phyloP scores from a whole-genome alignment of 2,113 vertebrate species.

The Tragelaphus buxtoni region DNA sequence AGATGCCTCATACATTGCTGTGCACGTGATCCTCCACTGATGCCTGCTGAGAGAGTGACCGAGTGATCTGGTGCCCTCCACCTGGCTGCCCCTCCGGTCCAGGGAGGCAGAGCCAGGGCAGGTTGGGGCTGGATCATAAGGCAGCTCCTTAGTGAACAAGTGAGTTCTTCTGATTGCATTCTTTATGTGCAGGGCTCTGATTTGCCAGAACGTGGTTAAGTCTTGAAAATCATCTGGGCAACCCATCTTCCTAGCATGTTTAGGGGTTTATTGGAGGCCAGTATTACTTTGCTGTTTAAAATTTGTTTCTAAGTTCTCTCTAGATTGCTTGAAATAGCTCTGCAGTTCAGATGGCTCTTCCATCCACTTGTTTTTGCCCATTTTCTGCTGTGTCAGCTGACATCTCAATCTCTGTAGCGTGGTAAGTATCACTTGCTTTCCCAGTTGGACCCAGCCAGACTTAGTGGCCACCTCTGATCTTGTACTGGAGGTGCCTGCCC shows the following conservation, averaged over 20 bases:
- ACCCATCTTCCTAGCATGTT: background rate
- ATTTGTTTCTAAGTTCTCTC: slow-evolving; percentile 22
- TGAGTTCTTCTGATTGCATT: background rate
- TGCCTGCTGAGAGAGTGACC: background rate
- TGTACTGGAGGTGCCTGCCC: rapidly evolving
- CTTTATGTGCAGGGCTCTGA: background rate
- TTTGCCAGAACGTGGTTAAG: background rate
- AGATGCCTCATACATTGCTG: background rate
- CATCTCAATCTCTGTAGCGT: background rate
- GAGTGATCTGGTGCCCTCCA: background rate
- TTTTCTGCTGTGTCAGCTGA: background rate
- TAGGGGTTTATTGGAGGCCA: background rate
- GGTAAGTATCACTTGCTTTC: background rate
- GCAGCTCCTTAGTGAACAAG: background rate
- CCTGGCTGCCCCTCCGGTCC: background rate
- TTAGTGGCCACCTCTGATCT: background rate
- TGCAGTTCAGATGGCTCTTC: background rate
- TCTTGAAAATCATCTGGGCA: background rate
- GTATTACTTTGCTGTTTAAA: background rate
- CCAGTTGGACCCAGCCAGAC: background rate
- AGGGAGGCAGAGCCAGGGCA: background rate
- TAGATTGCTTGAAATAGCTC: slow-evolving; percentile 1
- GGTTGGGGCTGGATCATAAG: background rate
- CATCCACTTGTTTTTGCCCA: background rate
- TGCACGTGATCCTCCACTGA: background rate